Conservation (phyloP, 35 echinoderm and acorn worm genomes). For the Eucidaris tribuloides region DNA sequence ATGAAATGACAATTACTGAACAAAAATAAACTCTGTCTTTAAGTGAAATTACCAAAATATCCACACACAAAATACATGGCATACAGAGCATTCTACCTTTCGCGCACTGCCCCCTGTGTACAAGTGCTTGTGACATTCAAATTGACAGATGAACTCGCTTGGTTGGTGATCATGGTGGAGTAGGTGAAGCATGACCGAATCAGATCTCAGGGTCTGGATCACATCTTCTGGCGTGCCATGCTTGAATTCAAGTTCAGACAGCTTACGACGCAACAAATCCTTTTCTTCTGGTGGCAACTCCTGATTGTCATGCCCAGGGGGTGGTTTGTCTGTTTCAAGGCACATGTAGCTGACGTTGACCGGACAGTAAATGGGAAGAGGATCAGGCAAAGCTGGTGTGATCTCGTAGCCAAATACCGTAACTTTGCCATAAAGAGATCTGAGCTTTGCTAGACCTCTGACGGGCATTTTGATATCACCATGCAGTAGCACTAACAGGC, state of each 20-base stretch:
- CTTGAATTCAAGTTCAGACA: no score
- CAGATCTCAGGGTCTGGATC: no score
- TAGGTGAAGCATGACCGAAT: not conserved
- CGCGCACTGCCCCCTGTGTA: not conserved
- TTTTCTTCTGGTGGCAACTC: no score
- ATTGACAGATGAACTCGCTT: not conserved
- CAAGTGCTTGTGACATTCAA: not conserved
- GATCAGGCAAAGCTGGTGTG: not conserved
- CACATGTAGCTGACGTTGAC: not conserved
- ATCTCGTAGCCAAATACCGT: not conserved
- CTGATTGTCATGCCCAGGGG: no score
- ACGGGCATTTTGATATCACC: not conserved
- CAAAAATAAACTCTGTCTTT: no score
- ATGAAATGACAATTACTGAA: no score
- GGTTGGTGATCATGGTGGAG: not conserved
- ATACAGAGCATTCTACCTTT: not conserved
- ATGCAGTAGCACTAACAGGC: no score
- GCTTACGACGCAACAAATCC: no score
- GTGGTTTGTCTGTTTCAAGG: not conserved
- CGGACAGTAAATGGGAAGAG: not conserved
- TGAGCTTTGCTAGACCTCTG: not conserved
- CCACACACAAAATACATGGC: not conserved
- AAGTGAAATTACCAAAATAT: not conserved
- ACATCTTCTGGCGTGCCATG: no score
- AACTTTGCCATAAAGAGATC: constrained; percentile 1